Evolutionary conservation across 1,140 invertebrate species (phyloP).

Genomic region (Ips typographus): DNA sequence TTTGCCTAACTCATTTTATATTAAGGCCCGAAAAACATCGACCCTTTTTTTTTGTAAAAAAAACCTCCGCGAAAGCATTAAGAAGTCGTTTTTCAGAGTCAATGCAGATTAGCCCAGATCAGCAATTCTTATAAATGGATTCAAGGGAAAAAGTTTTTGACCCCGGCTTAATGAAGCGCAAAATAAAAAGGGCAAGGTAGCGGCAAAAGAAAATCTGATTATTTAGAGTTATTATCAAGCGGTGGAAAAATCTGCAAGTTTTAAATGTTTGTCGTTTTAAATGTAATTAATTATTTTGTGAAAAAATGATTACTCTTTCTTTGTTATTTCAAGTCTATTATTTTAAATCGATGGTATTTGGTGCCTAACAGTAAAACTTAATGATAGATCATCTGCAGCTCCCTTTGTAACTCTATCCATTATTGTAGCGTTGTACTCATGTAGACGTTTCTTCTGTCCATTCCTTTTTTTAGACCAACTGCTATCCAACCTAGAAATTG

Average conservation of each 20-base stretch:
- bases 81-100: not conserved
- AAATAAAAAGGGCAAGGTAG: not conserved
- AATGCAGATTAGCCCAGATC: not conserved
- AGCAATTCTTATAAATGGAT: constrained; percentile 9
- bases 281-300: too few species aligned
- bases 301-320: not conserved
- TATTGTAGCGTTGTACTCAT: too few species aligned
- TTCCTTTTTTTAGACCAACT: too few species aligned
- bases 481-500: too few species aligned
- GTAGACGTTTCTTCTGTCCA: too few species aligned
- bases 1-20: constrained; percentile 11
- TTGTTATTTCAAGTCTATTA: not conserved
- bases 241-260: too few species aligned
- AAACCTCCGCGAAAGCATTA: not conserved
- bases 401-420: too few species aligned
- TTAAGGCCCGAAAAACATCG: not conserved
- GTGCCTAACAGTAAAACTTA: too few species aligned
- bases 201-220: constrained; percentile 1
- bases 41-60: not conserved
- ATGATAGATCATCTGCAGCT: too few species aligned
- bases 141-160: constrained; percentile 8
- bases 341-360: not conserved
- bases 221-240: not conserved
- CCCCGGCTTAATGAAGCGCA: constrained; percentile 4
- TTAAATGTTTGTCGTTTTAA: too few species aligned